Conservation (phyloP, 1,140 invertebrate genomes). For the Cydia strobilella region DNA sequence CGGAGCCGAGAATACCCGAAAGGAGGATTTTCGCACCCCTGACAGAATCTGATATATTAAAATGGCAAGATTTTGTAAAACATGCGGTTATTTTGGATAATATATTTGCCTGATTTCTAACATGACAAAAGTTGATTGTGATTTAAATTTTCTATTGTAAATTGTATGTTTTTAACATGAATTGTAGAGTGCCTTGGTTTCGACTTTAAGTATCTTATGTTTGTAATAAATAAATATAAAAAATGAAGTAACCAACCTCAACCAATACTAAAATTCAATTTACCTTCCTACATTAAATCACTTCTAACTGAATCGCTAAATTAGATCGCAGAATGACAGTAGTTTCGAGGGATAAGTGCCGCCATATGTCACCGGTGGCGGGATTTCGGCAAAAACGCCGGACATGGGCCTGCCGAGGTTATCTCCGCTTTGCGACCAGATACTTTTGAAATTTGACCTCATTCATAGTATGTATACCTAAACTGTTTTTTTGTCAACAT, state of each 20-base stretch:
- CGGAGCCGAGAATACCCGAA: no score
- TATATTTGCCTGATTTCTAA: no score
- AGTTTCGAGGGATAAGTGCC: conserved; percentile 69
- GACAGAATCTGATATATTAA: conserved; percentile 14
- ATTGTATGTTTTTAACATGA: no score
- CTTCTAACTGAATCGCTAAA: conserved; percentile 51
- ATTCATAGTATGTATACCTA: no score
- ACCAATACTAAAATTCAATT: background rate
- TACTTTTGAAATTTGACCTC: background rate
- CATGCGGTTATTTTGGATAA: no score
- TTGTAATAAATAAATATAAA: background rate
- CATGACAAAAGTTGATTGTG: no score
- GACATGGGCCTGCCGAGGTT: conserved; percentile 39
- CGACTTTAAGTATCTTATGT: no score
- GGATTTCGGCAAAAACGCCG: conserved; percentile 39
- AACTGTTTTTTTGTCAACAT: background rate
- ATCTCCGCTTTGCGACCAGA: conserved; percentile 34
- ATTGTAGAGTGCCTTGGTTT: no score
- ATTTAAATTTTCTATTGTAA: no score
- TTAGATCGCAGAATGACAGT: conserved; percentile 64
- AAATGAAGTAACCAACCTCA: background rate
- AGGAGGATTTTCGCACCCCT: no score
- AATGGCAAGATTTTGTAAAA: conserved; percentile 1
- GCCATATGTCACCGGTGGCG: conserved; percentile 63
- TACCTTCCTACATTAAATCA: conserved; percentile 18